Percentiles rank a stretch among this genome's conserved stretches.
phyloP scores from a whole-genome alignment of 1,140 invertebrate genomes.

The Panagrolaimus sp. region DNA sequence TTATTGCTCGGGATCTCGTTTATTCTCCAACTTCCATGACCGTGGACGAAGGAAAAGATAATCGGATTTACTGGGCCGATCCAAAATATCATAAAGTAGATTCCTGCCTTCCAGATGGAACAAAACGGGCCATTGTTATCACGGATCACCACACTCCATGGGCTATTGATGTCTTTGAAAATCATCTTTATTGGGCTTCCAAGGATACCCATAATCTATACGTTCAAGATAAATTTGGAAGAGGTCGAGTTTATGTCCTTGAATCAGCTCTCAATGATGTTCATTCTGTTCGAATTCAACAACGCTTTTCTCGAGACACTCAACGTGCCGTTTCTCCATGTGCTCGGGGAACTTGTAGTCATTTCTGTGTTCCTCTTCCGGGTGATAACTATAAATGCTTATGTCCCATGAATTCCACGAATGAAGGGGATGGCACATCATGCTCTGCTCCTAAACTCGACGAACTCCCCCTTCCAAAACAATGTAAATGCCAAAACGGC shows the following conservation, averaged over 20 bases:
- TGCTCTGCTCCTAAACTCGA: slow-evolving; percentile 43
- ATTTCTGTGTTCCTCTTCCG: slow-evolving; percentile 52
- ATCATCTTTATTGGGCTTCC: slow-evolving; percentile 57
- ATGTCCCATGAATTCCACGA: slow-evolving; percentile 53
- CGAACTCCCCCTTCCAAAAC: slow-evolving; percentile 48
- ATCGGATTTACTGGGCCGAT: slow-evolving; percentile 63
- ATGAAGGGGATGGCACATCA: slow-evolving; percentile 42
- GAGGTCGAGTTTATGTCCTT: slow-evolving; percentile 53
- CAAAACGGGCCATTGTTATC: slow-evolving; percentile 51
- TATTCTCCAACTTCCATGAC: slow-evolving; percentile 52
- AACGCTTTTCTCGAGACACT: slow-evolving; percentile 34
- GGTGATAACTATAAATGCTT: slow-evolving; percentile 48
- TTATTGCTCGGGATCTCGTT: slow-evolving; percentile 58
- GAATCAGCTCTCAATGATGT: slow-evolving; percentile 49
- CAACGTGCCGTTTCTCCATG: slow-evolving; percentile 37
- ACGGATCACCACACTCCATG: slow-evolving; percentile 54
- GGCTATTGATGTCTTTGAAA: slow-evolving; percentile 63
- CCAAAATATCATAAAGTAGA: slow-evolving; percentile 62
- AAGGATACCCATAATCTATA: slow-evolving; percentile 54
- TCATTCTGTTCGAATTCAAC: slow-evolving; percentile 50
- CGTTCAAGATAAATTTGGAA: slow-evolving; percentile 58
- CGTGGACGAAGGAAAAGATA: slow-evolving; percentile 56
- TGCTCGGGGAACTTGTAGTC: slow-evolving; percentile 40
- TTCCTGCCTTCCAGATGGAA: slow-evolving; percentile 60
- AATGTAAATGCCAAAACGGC: slow-evolving; percentile 56